Conservation (phyloP, 2,113 vertebrate species). For the human region DNA sequence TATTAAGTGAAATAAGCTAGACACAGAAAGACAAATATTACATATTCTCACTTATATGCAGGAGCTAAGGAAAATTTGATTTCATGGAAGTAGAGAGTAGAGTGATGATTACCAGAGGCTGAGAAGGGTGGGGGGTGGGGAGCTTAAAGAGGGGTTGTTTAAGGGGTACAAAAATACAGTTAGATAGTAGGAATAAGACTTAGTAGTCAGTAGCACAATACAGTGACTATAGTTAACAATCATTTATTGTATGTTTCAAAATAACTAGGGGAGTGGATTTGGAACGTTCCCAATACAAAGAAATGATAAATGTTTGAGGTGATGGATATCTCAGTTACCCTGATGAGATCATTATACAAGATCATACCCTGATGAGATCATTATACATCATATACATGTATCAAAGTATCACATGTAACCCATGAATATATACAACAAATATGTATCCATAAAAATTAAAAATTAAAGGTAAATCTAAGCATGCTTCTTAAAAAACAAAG, state of each 20-base stretch:
- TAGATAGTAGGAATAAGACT: not conserved
- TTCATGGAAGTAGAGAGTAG: not conserved
- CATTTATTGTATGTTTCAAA: not conserved
- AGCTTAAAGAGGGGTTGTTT: not conserved
- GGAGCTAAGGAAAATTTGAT: not conserved
- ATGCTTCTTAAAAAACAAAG: not conserved
- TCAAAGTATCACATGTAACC: not conserved
- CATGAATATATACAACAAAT: not conserved
- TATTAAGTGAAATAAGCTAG: not conserved
- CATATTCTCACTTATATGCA: not conserved
- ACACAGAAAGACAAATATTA: not conserved
- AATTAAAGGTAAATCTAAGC: not conserved
- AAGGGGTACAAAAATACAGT: not conserved
- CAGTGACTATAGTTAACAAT: not conserved
- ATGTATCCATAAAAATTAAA: not conserved
- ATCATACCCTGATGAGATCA: not conserved
- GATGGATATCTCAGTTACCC: not conserved
- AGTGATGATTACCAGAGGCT: not conserved
- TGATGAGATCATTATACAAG: not conserved
- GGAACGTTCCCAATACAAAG: not conserved
- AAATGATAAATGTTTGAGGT: not conserved
- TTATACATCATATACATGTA: not conserved
- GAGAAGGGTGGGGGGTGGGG: not conserved
- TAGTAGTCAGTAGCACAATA: not conserved
- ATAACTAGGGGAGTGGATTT: not conserved